phyloP scores from a whole-genome alignment of 2,113 vertebrate genomes.

The Chaetorhynchus papuensis region DNA sequence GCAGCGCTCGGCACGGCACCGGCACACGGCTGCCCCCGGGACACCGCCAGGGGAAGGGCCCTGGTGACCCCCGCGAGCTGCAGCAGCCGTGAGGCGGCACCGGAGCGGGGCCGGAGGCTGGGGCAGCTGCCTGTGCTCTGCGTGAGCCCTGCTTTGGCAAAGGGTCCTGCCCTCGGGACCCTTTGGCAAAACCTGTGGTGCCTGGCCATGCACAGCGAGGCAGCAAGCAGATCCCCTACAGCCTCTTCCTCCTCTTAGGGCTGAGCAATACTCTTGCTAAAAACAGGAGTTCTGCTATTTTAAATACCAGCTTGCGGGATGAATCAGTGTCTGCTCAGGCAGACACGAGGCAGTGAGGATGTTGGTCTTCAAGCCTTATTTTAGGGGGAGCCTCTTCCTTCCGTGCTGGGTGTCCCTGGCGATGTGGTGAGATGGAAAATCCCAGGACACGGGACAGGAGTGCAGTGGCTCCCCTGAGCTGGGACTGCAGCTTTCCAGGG shows the following conservation, averaged over 20 bases:
- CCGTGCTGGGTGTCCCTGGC: fast-evolving
- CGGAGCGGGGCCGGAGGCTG: neutral
- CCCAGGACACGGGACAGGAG: fast-evolving
- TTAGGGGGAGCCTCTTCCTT: neutral
- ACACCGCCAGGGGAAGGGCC: neutral
- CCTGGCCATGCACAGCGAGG: fast-evolving
- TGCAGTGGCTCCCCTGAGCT: fast-evolving
- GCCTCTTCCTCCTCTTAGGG: neutral
- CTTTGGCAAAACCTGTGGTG: neutral
- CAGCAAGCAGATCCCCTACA: neutral
- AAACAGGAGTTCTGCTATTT: neutral
- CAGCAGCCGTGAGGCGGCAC: fast-evolving
- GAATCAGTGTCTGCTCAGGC: neutral
- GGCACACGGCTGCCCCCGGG: fast-evolving
- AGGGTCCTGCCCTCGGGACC: fast-evolving
- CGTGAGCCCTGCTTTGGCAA: fast-evolving
- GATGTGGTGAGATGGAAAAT: fast-evolving
- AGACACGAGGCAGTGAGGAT: neutral
- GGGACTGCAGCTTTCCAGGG: fast-evolving
- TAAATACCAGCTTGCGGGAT: neutral
- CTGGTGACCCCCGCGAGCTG: fast-evolving
- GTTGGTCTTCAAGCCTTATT: neutral
- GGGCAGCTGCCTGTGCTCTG: neutral
- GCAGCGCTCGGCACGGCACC: fast-evolving
- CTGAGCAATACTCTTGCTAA: neutral